Base-by-base conservation (phyloP, 2,113 vertebrate species). In the Origma solitaria region DNA sequence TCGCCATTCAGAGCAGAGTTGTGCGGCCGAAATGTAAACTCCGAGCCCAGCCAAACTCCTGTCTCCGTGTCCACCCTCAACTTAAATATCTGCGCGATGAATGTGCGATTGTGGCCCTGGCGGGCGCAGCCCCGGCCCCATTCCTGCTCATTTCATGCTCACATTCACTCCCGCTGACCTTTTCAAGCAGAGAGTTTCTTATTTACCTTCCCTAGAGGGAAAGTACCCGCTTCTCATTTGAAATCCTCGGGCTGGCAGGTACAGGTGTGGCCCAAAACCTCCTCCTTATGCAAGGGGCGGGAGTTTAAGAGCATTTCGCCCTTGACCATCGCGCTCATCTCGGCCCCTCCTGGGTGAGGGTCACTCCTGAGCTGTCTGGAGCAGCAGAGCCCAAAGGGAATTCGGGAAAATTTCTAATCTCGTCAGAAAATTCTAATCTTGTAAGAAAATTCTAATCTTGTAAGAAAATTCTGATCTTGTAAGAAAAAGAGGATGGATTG, bases 131-230 rank as follows among this genome's bases (percentile, higher is more conserved):
- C 92, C 31, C 28, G 82, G 86, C 82, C 70, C 94, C 84, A 42
- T 95, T 90, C 90, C 80, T 91, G 91, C 70, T 83, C 42, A 8
- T 68, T 91, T 92, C 78, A 94, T 62, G 87, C 86, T 88, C 82
- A 79, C 81, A 69, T 92, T 91, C 94, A 90, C 10, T 17, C 76
- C 84, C 27, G 7, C 31, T 96, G 96, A 97, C 95, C 97, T 96
- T 96, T 96, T 95, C 91, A 73, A 94, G 88, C 90, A 66, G 78
- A 45, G 73, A 56, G 84, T 83, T 97, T 94, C 94, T 95, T 96
- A 90, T 87, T 95, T 96, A 53, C 84, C 86, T 94, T 94, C 79
- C 88, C 91, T 96, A 64, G 80, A 94, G 91, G 95, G 94, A 88
- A 96, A 93, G 87, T 83, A 86, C 62, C 82, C 54, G 51, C 53